Evolutionary conservation across 2,113 vertebrate species (phyloP), one percentile per base, ranked within the genome.

Genomic region (Oostethus manadensis): DNA sequence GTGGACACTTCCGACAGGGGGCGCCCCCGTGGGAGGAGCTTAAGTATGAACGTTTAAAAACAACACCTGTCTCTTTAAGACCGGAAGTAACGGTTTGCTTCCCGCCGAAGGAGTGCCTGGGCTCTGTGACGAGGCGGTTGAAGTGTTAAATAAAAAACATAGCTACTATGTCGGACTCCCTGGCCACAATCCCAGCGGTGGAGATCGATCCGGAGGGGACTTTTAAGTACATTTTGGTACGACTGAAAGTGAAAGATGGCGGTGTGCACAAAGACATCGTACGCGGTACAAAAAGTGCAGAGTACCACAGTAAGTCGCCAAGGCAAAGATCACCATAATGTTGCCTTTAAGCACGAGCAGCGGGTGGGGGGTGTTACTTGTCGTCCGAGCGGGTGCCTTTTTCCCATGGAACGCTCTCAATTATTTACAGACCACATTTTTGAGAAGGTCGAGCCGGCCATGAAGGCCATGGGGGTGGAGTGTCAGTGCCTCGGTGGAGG

Each of bases 141-240:
- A 1, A 11, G n/a, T 13, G 18, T 58, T 59, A 4, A 6, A n/a
- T 2, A 45, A 29, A 54, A 23, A 23, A 2, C 6, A 42, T 47
- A 6, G n/a, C 6, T 13, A 58, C 58, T 0, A 91, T 91, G 89
- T 86, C 85, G 51, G 88, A 86, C 17, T 46, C 51, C 44, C 58
- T 95, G 74, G 76, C 75, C 1, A 75, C 86, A 1, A 75, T 94
- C 15, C 43, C 82, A 26, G 90, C 86, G 1, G 92, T 89, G 0
- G 89, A 91, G 76, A 91, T 95, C 17, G 93, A 94, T 65, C 68
- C 90, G 0, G 92, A 93, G 6, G 93, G 93, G 66, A 91, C 86
- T 0, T 95, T 94, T 79, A 95, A 95, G 69, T 95, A 95, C 72
- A 93, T 95, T 53, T 78, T 93, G 78, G 72, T 94, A 76, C 89